These are phyloP conservation scores for Hippoglossus stenolepis DNA, from an alignment of 2,113 vertebrate genomes.

Conservation along the genomic window DNA sequence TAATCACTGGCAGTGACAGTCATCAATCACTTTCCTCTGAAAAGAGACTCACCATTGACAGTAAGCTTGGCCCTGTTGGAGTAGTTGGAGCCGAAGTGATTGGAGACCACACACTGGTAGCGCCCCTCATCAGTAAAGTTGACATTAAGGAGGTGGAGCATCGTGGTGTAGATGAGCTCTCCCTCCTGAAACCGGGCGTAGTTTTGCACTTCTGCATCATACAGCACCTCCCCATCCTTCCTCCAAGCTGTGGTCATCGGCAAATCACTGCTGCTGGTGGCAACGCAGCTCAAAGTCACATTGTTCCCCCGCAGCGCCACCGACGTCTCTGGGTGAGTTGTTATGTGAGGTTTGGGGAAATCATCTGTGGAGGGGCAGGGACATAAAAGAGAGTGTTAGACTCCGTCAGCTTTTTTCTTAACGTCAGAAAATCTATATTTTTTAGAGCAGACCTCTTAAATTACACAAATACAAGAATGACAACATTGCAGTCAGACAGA, in stretches of 20 bases:
- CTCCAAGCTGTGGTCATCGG: constrained; percentile 97
- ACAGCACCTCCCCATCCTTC: constrained; percentile 94
- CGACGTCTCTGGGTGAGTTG: constrained; percentile 92
- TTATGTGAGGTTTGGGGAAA: constrained; percentile 97
- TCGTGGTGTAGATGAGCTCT: constrained; percentile 93
- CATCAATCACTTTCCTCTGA: background rate
- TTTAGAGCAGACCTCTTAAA: too few species aligned
- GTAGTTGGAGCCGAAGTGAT: constrained; percentile 97
- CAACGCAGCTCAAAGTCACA: constrained; percentile 92
- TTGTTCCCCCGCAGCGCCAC: constrained; percentile 94
- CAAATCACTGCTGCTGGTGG: constrained; percentile 96
- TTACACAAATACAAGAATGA: background rate
- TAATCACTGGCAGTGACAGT: background rate
- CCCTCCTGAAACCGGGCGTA: constrained; percentile 85
- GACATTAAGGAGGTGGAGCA: constrained; percentile 89
- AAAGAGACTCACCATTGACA: constrained; percentile 89
- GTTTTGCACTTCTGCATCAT: constrained; percentile 93
- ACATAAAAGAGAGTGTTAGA: background rate
- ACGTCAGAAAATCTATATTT: background rate
- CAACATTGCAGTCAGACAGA: too few species aligned
- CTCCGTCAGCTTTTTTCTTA: too few species aligned
- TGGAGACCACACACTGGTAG: constrained; percentile 98
- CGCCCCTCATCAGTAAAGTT: constrained; percentile 93
- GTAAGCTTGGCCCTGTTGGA: constrained; percentile 96
- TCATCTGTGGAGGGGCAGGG: constrained; percentile 84